These are phyloP conservation scores for Oncorhynchus tshawytscha DNA, from an alignment of 2,113 vertebrate species.

Conservation along the genomic window DNA sequence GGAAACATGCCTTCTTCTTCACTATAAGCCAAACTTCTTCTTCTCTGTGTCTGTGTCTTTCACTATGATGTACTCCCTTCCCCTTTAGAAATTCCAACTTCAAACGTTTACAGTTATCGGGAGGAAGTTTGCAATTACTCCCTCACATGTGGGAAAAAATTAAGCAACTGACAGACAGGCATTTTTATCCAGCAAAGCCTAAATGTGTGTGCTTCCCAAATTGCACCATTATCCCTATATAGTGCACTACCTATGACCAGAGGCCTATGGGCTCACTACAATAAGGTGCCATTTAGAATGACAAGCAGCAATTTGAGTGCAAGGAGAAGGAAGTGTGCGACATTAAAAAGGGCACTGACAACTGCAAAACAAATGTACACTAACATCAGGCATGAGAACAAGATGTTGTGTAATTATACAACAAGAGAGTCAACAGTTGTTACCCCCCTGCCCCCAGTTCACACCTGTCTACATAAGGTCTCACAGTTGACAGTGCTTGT, in stretches of 20 bases:
- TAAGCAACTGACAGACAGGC: constrained; percentile 63
- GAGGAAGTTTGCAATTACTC: constrained; percentile 72
- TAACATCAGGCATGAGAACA: constrained; percentile 61
- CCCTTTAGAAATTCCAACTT: constrained; percentile 69
- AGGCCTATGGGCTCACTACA: no score
- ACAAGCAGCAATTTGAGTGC: neutral
- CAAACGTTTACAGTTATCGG: constrained; percentile 66
- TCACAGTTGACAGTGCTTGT: no score
- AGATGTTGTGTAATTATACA: neutral
- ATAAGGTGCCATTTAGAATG: neutral
- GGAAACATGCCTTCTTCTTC: no score
- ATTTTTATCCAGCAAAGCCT: constrained; percentile 68
- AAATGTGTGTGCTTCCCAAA: neutral
- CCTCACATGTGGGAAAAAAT: constrained; percentile 71
- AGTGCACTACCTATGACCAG: no score
- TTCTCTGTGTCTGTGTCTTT: neutral
- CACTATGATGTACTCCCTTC: constrained; percentile 40
- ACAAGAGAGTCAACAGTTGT: neutral
- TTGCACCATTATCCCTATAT: neutral
- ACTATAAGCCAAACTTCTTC: no score
- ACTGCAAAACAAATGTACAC: neutral
- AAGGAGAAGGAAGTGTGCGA: neutral
- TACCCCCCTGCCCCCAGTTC: neutral
- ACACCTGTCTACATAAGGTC: no score
- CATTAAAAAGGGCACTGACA: neutral